Evolutionary conservation across 2,888 invertebrate genomes (phyloP), one percentile per base, ranked within the genome.

Genomic region (Endomychus coccineus): DNA sequence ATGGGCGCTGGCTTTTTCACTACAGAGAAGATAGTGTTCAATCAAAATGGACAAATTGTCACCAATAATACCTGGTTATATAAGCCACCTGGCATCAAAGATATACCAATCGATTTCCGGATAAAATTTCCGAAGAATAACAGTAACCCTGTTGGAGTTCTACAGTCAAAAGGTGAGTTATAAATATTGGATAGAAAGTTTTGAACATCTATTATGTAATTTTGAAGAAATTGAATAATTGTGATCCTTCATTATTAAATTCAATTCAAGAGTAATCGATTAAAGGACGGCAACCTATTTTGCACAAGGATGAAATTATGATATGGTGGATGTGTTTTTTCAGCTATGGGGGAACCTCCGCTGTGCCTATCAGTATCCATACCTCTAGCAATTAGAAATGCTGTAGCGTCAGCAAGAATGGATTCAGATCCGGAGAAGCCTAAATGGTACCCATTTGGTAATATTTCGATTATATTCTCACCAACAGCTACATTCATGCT

Each of bases 31-130:
- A 55, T 81, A 6, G 62, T 78, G 1, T 80, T 75, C 40, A 77
- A 83, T 45, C 64, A 71, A 3, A 78, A 75, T 3, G 88, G 85
- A 1, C 70, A 72, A 47, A 58, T 83, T 3, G 67, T 82, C 2
- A 85, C 84, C 2, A 75, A 80, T 50, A 73, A 83, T 34, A 85
- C 87, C 2, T 88, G 87, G 87, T 81, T 73, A 34, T 85, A 85
- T 52, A 83, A 83, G 47, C 75, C 79, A 2, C 84, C 84, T 0
- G 80, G 81, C 1, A 74, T 76, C 1, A 83, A 80, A 52, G 85
- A 85, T 45, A 82, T 84, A 51, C 84, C 85, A 1, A 72, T 77
- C n/a, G 82, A 85, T 58, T 78, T 85, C 48, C 72, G 82, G 39
- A 68, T 85, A 2, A 77, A 77, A 44, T 73, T 85, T 41, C 65